Conservation (phyloP, 92 coral and sea anemone species). For the Bergia sp. region DNA sequence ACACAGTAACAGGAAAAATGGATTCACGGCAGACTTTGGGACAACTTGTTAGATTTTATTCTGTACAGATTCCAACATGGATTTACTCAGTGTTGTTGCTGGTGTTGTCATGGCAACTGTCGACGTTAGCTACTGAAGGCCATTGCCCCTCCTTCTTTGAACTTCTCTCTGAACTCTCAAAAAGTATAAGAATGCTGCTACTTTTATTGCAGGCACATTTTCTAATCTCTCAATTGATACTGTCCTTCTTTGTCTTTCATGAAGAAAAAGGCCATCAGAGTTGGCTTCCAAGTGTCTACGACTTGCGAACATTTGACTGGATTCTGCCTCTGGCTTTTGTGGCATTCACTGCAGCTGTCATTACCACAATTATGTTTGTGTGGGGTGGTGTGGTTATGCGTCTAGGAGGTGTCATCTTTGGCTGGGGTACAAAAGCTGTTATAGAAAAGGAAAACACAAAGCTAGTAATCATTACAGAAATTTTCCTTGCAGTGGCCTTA, state of each 20-base stretch:
- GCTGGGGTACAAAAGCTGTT: slow-evolving; percentile 53
- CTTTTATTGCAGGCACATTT: slow-evolving; percentile 83
- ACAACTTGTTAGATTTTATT: slow-evolving; percentile 80
- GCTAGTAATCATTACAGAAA: slow-evolving; percentile 46
- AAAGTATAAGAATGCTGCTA: slow-evolving; percentile 75
- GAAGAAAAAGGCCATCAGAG: slow-evolving; percentile 76
- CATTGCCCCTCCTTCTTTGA: slow-evolving; percentile 79
- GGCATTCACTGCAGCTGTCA: slow-evolving; percentile 68
- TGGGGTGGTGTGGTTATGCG: slow-evolving; percentile 68
- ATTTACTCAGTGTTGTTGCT: slow-evolving; percentile 73
- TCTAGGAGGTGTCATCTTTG: slow-evolving; percentile 64
- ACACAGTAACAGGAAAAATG: slow-evolving; percentile 64
- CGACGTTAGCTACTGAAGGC: slow-evolving; percentile 60
- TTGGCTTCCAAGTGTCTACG: slow-evolving; percentile 80
- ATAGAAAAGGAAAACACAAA: slow-evolving; percentile 39
- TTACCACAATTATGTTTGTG: slow-evolving; percentile 70
- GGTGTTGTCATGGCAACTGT: slow-evolving; percentile 88
- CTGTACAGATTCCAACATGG: slow-evolving; percentile 83
- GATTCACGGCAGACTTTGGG: slow-evolving; percentile 83
- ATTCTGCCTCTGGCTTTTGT: slow-evolving; percentile 71
- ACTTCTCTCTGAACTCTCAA: slow-evolving; percentile 61
- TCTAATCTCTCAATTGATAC: slow-evolving; percentile 74
- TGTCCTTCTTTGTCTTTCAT: slow-evolving; percentile 72
- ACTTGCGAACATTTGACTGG: slow-evolving; percentile 86
- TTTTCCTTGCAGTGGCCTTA: slow-evolving; percentile 42